Base-by-base conservation (phyloP, 2,113 vertebrate species). In the Forbesichthys papilliferus region DNA sequence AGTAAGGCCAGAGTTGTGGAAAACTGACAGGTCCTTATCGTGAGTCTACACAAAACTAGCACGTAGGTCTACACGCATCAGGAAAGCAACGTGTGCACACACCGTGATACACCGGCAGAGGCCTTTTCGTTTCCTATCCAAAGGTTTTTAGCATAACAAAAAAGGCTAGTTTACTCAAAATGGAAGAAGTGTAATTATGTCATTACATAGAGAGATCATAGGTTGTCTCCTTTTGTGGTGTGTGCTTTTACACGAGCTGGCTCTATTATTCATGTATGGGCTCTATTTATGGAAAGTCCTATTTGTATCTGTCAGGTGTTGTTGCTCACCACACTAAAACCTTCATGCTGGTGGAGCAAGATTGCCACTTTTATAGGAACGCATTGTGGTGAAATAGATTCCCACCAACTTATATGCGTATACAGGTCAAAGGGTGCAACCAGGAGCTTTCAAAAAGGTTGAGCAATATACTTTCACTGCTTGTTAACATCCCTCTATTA, bases 301-400 rank as follows among this genome's bases (percentile, higher is more conserved):
- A 86, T 86, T 89, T 86, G 75, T 12, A 79, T 82, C 75, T 88
- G 85, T 84, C 61, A 66, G 67, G 61, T 74, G 84, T 78, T 58
- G 74, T 79, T 84, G 82, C 46, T 69, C 78, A 71, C 62, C 72
- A 79, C 61, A 67, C 73, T 84, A 68, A 86, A 88, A 81, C 82
- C 80, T 84, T 86, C 71, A 85, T 74, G 64, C 62, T 63, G 60
- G 71, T 67, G 42, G 52, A 81, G 64, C 65, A 74, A 79, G 73
- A 87, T 70, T 87, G 75, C 68, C 80, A 83, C 73, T 72, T 82
- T 88, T 79, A 79, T 83, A 75, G 59, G 78, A 74, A 80, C 76
- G 77, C 73, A 78, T 79, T 79, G 76, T 69, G 66, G 67, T 67
- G 82, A 81, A 82, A 87, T 82, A 86, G 84, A 86, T 65, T 57